Evolutionary conservation across 2,888 invertebrate genomes (phyloP).

Genomic region (Anthophora plumipes): DNA sequence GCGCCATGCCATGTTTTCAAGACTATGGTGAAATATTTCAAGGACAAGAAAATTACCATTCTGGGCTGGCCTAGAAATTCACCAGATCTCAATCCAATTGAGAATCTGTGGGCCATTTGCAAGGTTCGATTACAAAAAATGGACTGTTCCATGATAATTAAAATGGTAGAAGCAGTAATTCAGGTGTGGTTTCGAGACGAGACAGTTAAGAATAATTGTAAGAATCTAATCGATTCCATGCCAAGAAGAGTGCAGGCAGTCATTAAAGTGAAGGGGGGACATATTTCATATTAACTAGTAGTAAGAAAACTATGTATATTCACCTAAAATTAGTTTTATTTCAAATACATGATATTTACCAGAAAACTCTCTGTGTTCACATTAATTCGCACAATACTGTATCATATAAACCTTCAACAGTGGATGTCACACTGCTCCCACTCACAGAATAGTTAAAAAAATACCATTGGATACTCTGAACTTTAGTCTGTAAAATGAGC

Average conservation of each 20-base stretch:
- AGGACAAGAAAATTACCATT: conserved; percentile 1
- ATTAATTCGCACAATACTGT: not conserved
- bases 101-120: conserved; percentile 2
- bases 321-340: not conserved
- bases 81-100: conserved; percentile 6
- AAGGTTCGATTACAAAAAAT: not conserved
- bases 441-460: no score
- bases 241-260: not conserved
- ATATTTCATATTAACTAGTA: not conserved
- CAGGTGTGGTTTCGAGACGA: conserved; percentile 1
- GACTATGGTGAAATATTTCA: not conserved
- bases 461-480: no score
- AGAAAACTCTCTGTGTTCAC: not conserved
- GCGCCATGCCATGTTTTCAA: not conserved
- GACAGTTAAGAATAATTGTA: conserved; percentile 2
- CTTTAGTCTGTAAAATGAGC: no score
- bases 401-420: no score
- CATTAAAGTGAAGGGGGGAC: not conserved
- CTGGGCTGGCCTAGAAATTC: conserved; percentile 1
- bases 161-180: not conserved
- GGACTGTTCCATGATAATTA: not conserved
- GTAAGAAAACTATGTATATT: not conserved
- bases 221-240: conserved; percentile 6
- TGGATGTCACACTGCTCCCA: no score
- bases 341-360: conserved; percentile 2